These are phyloP conservation scores for Liasis olivaceus DNA, from an alignment of 2,797 vertebrate genomes.

Conservation along the genomic window DNA sequence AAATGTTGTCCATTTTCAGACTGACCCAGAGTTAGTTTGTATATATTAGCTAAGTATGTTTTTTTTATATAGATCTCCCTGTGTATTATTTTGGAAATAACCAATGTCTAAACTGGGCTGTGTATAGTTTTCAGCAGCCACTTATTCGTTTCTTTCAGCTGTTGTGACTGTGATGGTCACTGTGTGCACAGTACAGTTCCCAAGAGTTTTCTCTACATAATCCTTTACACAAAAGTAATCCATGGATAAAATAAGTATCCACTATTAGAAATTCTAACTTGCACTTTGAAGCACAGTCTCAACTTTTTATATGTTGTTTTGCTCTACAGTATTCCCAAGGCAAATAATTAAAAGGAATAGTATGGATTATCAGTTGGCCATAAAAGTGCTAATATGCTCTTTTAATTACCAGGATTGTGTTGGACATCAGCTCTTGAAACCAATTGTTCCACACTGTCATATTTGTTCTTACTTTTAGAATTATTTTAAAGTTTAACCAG, in stretches of 20 bases:
- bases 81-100: neutral
- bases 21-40: neutral
- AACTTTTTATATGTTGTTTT: neutral
- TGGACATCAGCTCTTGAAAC: neutral
- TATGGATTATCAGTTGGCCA: neutral
- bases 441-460: slow-evolving; percentile 7
- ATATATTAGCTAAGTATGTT: neutral
- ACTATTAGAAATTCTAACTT: neutral
- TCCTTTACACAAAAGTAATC: neutral
- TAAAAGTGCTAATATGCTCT: neutral
- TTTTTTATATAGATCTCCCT: neutral
- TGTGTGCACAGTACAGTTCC: neutral
- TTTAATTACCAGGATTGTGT: neutral
- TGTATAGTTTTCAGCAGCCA: too few relatives aligned
- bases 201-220: neutral
- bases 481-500: neutral
- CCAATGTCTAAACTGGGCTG: neutral
- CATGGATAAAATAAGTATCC: neutral
- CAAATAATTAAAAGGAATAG: neutral
- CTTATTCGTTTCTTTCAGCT: too few relatives aligned
- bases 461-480: neutral
- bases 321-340: neutral
- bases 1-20: neutral
- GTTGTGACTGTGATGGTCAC: too few relatives aligned
- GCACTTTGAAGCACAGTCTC: neutral